These are phyloP conservation scores for Calcarius lapponicus DNA, from an alignment of 2,797 vertebrate genomes.

Conservation along the genomic window DNA sequence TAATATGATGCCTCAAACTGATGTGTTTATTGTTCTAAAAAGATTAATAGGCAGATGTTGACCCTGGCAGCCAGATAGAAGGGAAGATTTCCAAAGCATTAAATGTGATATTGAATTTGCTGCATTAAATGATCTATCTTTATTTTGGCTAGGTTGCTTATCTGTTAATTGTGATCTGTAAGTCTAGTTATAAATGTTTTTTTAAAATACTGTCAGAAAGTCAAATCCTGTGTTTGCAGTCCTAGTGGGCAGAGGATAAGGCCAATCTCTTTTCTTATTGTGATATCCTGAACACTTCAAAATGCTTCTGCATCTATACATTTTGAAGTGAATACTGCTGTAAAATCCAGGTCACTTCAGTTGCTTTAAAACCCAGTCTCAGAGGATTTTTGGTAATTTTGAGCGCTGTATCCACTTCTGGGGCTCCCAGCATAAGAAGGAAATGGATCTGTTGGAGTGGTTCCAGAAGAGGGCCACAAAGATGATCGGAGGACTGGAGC, in stretches of 20 bases:
- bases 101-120: not conserved
- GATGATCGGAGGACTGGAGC: not conserved
- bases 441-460: not conserved
- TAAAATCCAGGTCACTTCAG: not conserved
- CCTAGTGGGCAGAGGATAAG: not conserved
- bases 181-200: not conserved
- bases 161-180: not conserved
- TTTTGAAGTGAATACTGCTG: not conserved
- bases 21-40: conserved; percentile 6
- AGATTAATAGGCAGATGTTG: conserved; percentile 32
- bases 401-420: not conserved
- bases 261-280: not conserved
- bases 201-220: not conserved
- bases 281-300: not conserved
- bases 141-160: not conserved
- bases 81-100: not conserved
- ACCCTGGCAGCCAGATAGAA: not conserved
- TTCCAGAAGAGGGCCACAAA: not conserved
- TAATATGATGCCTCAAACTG: not conserved
- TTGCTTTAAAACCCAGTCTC: not conserved
- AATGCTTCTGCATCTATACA: not conserved
- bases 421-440: not conserved
- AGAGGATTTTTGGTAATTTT: not conserved
- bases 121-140: not conserved
- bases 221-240: not conserved